Base-by-base conservation (phyloP, 30 jellyfish, hydroid and myxozoan species). In the Turritopsis rubra region DNA sequence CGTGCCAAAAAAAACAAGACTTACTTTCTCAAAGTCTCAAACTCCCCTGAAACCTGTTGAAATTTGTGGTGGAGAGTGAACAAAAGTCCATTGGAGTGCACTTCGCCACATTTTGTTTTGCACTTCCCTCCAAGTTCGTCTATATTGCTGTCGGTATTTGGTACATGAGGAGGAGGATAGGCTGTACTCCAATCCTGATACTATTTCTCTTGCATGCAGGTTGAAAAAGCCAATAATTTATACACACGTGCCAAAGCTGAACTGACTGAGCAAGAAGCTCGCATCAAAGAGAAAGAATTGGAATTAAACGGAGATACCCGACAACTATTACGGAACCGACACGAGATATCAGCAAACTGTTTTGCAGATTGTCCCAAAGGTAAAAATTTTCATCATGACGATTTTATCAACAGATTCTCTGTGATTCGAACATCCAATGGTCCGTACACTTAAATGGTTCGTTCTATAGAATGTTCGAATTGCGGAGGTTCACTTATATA, bases 321-420 rank as follows among this genome's bases (percentile, higher is more conserved):
- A 9, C 28, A 65, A 19, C 54, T 80, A 0, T 1, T 80, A 52
- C 21, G 53, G 66, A 80, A 53, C 53, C 87, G 76, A 80, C 65
- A 65, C 41, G 27, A 28, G n/a, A 30, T 80, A 18, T 19, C 52
- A 13, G 21, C 52, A 26, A 80, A 80, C 76, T 80, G 87, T 66
- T 80, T 53, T 80, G 65, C 22, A 19, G 66, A 28, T 1, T 80
- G 87, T 8, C 87, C 87, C 1, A 80, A 65, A 80, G 87, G 87
- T 80, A 31, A 16, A 18, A 75, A 75, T 21, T 22, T 5, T 75
- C 60, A 5, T 41, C 13, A 41, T 3, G 5, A 3, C 13, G 60
- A 41, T 41, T 3, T 5, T 41, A 41, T 41, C 60, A 41, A 41
- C 60, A 41, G 60, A 41, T 13, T 41, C 13, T 13, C 9, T 41